These are phyloP conservation scores for Drosophila rellima DNA, from an alignment of 2,888 invertebrate genomes.

Conservation along the genomic window DNA sequence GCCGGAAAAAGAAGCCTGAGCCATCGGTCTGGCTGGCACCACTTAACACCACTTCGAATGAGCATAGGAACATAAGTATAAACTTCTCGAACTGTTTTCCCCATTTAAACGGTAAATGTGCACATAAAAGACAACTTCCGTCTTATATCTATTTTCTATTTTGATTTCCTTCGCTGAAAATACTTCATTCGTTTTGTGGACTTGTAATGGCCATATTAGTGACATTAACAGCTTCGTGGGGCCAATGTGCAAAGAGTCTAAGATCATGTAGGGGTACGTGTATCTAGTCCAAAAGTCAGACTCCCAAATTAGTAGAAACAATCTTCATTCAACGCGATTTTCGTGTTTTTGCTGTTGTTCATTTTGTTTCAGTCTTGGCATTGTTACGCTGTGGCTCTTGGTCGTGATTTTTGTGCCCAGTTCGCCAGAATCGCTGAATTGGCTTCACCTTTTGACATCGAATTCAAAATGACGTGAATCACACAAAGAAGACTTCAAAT, in stretches of 20 bases:
- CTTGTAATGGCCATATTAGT: slow-evolving; percentile 71
- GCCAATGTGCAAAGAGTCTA: slow-evolving; percentile 9
- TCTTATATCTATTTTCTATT: slow-evolving; percentile 60
- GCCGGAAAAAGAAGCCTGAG: slow-evolving; percentile 16
- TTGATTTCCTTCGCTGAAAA: slow-evolving; percentile 53
- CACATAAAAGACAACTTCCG: slow-evolving; percentile 73
- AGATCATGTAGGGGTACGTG: neutral
- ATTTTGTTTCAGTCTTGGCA: slow-evolving; percentile 27
- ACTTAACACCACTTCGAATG: slow-evolving; percentile 22
- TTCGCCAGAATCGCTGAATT: slow-evolving; percentile 76
- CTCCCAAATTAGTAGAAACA: slow-evolving; percentile 69
- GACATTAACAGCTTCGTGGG: slow-evolving; percentile 53
- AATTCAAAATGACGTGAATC: slow-evolving; percentile 80
- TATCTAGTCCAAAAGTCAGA: slow-evolving; percentile 59
- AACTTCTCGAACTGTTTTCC: slow-evolving; percentile 37
- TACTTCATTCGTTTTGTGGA: slow-evolving; percentile 14
- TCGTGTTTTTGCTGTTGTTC: slow-evolving; percentile 66
- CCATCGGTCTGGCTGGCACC: slow-evolving; percentile 33
- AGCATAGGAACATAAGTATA: slow-evolving; percentile 30
- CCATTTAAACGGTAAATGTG: slow-evolving; percentile 58
- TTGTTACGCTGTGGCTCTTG: slow-evolving; percentile 38
- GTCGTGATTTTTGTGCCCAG: slow-evolving; percentile 79
- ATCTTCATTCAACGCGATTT: slow-evolving; percentile 64
- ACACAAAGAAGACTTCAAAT: slow-evolving; percentile 60
- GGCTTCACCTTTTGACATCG: slow-evolving; percentile 81